A percentile compares a stretch with the other conserved stretches of the same genome.
phyloP scores from a whole-genome alignment of 1,140 invertebrate genomes.

The Lanistes nyassanus region DNA sequence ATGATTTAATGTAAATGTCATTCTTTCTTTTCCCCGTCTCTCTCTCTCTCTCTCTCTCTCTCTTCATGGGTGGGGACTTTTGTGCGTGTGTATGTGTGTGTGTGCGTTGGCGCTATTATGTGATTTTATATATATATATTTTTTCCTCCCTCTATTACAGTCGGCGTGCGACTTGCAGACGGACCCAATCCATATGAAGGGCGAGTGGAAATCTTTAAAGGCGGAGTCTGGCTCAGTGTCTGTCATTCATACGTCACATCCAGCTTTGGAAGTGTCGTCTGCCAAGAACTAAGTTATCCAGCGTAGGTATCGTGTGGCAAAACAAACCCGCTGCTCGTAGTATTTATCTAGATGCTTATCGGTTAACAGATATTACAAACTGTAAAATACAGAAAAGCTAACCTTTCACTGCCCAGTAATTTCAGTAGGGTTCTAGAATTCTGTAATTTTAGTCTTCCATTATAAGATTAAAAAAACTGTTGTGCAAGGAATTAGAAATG shows the following conservation, averaged over 20 bases:
- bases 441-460: not conserved
- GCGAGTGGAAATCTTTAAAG: not conserved
- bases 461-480: no score
- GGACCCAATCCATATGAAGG: constrained; percentile 4
- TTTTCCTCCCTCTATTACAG: not conserved
- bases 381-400: no score
- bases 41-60: no score
- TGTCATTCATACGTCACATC: not conserved
- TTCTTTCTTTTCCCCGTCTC: no score
- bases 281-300: not conserved
- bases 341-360: not conserved
- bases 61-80: no score
- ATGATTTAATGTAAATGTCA: no score
- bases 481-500: no score
- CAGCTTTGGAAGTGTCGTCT: not conserved
- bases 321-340: not conserved
- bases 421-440: not conserved
- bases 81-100: no score
- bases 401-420: not conserved
- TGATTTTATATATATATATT: no score
- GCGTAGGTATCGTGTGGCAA: not conserved
- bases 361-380: constrained; percentile 15
- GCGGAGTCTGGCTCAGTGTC: constrained; percentile 11
- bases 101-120: no score
- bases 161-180: not conserved